Evolutionary conservation across 2,797 vertebrate genomes (phyloP).

Genomic region (Sebastiscus albofasciatus): DNA sequence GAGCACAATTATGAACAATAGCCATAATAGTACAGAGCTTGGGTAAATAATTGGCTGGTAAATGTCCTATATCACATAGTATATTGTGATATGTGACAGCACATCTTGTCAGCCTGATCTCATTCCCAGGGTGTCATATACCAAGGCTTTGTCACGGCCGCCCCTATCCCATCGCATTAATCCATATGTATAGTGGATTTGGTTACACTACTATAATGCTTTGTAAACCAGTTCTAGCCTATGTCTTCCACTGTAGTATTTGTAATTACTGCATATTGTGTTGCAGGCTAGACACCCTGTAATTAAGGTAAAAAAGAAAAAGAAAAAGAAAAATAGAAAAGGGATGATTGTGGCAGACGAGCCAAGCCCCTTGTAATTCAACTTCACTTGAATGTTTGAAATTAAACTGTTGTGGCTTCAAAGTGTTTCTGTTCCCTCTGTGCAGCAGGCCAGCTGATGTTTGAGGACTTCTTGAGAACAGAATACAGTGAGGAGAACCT

Average conservation of each 20-base stretch:
- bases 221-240: neutral
- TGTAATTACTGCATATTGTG: neutral
- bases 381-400: neutral
- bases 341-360: neutral
- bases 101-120: no score
- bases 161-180: no score
- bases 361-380: neutral
- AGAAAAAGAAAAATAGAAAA: slow-evolving; percentile 18
- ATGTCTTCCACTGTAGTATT: neutral
- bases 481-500: slow-evolving; percentile 92
- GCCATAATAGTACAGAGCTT: neutral
- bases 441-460: slow-evolving; percentile 86
- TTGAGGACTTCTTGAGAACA: slow-evolving; percentile 86
- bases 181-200: neutral
- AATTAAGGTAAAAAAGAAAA: slow-evolving; percentile 22
- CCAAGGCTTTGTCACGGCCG: no score
- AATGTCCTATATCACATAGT: no score
- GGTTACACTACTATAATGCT: neutral
- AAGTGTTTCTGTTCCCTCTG: neutral
- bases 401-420: slow-evolving; percentile 2
- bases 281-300: neutral
- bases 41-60: no score
- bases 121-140: no score
- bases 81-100: neutral
- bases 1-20: neutral